These are phyloP conservation scores for Macrobrachium nipponense DNA, from an alignment of 1,140 invertebrate species.

Conservation along the genomic window DNA sequence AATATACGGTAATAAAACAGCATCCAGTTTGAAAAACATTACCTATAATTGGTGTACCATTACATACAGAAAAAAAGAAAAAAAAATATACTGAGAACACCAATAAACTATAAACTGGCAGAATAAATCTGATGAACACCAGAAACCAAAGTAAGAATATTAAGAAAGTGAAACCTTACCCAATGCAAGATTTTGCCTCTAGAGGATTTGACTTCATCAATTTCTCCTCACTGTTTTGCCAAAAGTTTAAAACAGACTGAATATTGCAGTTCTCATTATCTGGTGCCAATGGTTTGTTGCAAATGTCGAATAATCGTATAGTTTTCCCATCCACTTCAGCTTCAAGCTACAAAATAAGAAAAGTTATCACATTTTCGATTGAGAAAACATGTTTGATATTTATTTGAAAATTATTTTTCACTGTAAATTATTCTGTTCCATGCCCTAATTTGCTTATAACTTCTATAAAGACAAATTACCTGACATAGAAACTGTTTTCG, in stretches of 20 bases:
- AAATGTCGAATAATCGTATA: constrained; percentile 83
- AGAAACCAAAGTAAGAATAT: background rate
- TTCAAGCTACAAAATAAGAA: constrained; percentile 22
- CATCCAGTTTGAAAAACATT: too few relatives aligned
- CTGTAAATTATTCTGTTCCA: too few relatives aligned
- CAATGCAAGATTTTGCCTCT: constrained; percentile 59
- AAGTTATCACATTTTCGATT: background rate
- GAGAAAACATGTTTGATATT: constrained; percentile 5
- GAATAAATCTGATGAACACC: too few relatives aligned
- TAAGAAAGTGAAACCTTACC: constrained; percentile 43
- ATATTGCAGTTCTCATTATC: constrained; percentile 82
- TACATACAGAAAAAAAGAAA: background rate
- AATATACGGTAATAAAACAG: too few relatives aligned
- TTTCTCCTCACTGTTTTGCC: constrained; percentile 77
- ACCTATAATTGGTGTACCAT: too few relatives aligned
- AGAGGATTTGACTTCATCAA: constrained; percentile 74
- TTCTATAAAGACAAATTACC: too few relatives aligned
- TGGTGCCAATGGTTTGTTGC: constrained; percentile 84
- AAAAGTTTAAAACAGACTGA: constrained; percentile 93
- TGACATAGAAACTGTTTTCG: too few relatives aligned
- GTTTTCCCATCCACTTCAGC: constrained; percentile 68
- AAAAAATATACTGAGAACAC: background rate
- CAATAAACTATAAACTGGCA: too few relatives aligned
- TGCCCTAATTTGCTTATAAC: too few relatives aligned
- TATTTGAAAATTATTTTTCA: background rate